Base-by-base conservation (phyloP, 2,888 invertebrate species). In the Aspidapion aeneum region DNA sequence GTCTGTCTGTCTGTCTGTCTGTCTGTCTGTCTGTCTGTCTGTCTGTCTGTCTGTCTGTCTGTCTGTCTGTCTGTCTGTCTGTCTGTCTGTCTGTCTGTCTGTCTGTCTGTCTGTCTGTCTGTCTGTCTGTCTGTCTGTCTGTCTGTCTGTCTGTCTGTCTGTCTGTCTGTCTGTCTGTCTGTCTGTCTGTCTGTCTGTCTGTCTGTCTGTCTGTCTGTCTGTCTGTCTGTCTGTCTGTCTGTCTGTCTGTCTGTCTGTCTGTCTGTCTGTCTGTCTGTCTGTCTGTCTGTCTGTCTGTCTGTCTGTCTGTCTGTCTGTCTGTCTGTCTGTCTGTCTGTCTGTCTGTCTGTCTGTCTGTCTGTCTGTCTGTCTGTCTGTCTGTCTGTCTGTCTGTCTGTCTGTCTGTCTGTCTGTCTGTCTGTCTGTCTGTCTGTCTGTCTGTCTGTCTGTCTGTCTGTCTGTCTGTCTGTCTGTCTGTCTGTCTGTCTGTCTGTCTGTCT, bases 51-150 rank as follows among this genome's bases (percentile, higher is more conserved):
- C n/a, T n/a, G n/a, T n/a, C n/a, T n/a, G n/a, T n/a, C n/a, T n/a
- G 49, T 48, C 49, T 48, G 49, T 48, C 49, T 48, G 49, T 48
- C 49, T 54, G 60, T 62, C 62, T 61, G 60, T 62, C 60, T 62
- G 60, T 62, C 62, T 62, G 62, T 62, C n/a, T 62, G 60, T 62
- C 62, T 61, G 62, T 62, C 55, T 63, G 63, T 63, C 60, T 63
- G 60, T 63, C 51, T 58, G 58, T 58, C 58, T 52, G 51, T 58
- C 58, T 58, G 51, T 58, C 49, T 58, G 59, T 63, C 54, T 63
- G 22, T 61, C 59, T 61, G 60, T 63, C 60, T 61, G 60, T 61
- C 54, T 62, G 63, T 63, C 54, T 63, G 54, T 54, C 55, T 60
- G 54, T 63, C 55, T 63, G 54, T 55, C 22, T 63, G 59, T 62